Base-by-base conservation (phyloP, 2,888 invertebrate species). In the Syrista parreyssii region DNA sequence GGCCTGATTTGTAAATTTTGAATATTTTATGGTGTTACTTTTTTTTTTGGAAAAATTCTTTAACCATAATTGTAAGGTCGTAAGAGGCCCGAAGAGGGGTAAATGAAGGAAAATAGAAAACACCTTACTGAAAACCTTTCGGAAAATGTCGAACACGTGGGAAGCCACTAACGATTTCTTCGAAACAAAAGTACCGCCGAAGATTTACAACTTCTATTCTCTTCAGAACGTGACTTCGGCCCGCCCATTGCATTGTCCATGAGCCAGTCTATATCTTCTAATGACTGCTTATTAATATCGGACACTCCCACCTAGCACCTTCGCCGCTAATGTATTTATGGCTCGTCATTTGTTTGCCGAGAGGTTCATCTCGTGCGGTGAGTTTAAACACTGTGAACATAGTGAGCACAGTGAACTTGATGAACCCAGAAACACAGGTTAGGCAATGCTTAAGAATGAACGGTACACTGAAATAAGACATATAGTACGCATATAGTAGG, bases 231-330 rank as follows among this genome's bases (percentile, higher is more conserved):
- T 55, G 80, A 74, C 74, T 77, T 23, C 9, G 75, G 78, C 79
- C 78, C 81, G 80, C 81, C 82, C 79, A 76, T 78, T 74, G 75
- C 82, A 85, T 84, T 84, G 82, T 85, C 82, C 82, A 76, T 82
- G 81, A 78, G 77, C 76, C 76, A 82, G 82, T 76, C 79, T 76
- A 75, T 82, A 83, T 82, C 81, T 86, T 74, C 82, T 86, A 86
- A 86, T 84, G 85, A 82, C 81, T 79, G 83, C 82, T 87, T 86
- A 87, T 87, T 86, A 86, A 85, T 86, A 86, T 80, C 80, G 82
- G 83, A 81, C 84, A 83, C 83, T 80, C 84, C 86, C 82, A 81
- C 81, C 82, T 79, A 73, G 82, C 86, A 84, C 83, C 84, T 82
- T 83, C 78, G 79, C 78, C 78, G 81, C 76, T 81, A 80, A 82